Percentiles rank a stretch among this genome's conserved stretches.
Evolutionary conservation across 2,113 vertebrate species (phyloP).

Genomic region (Isichthys henryi): DNA sequence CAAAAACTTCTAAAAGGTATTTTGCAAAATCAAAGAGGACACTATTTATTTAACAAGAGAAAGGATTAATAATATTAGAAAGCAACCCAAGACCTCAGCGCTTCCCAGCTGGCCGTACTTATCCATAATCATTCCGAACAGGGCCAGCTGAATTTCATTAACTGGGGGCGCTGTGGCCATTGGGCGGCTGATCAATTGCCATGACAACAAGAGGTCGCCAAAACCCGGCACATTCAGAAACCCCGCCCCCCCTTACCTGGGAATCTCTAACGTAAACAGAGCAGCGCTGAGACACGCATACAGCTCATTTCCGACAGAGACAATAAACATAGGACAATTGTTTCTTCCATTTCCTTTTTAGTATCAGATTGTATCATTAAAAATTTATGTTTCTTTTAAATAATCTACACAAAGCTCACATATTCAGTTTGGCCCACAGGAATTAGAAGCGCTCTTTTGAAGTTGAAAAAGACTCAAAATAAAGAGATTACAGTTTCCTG

Average conservation of each 20-base stretch:
- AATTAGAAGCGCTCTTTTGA: constrained; percentile 1
- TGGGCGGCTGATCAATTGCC: background rate
- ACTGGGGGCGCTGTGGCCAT: background rate
- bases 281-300: background rate
- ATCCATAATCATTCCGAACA: background rate
- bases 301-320: background rate
- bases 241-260: background rate
- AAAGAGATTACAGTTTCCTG: constrained; percentile 1
- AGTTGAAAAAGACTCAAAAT: background rate
- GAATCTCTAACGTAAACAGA: background rate
- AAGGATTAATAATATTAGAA: background rate
- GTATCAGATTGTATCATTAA: background rate
- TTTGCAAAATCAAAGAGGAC: background rate
- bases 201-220: background rate
- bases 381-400: background rate
- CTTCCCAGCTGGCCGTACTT: background rate
- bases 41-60: background rate
- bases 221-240: background rate
- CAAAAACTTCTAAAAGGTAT: background rate
- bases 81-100: background rate
- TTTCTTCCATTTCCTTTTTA: background rate
- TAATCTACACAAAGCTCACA: background rate
- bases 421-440: constrained; percentile 5
- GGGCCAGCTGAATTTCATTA: constrained; percentile 7
- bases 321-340: background rate